Evolutionary conservation across 2,888 invertebrate species (phyloP).

Genomic region (Drosophila flavopinicola): DNA sequence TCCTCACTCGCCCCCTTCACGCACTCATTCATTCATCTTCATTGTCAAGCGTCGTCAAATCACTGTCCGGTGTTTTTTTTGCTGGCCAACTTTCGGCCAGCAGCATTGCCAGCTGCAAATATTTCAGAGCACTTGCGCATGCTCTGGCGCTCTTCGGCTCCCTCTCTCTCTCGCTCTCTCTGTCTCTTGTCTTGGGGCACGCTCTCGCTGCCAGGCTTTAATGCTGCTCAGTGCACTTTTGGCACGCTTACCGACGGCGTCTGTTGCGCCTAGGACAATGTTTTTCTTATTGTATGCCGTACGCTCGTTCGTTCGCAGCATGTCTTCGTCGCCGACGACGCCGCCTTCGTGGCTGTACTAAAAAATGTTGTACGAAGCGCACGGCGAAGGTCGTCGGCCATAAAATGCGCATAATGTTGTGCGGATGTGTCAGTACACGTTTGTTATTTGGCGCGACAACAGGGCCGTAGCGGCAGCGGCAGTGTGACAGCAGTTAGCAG

Average conservation of each 20-base stretch:
- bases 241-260: constrained; percentile 49
- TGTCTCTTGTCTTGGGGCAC: too few relatives aligned
- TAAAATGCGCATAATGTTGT: constrained; percentile 83
- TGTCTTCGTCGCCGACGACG: constrained; percentile 2
- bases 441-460: constrained; percentile 80
- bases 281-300: constrained; percentile 76
- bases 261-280: constrained; percentile 82
- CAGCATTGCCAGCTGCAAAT: constrained; percentile 65
- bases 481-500: constrained; percentile 13
- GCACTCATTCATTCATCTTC: constrained; percentile 69
- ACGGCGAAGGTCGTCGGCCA: constrained; percentile 73
- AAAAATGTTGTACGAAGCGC: constrained; percentile 68
- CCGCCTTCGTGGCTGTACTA: constrained; percentile 65
- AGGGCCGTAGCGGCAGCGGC: constrained; percentile 40
- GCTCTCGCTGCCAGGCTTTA: constrained; percentile 14
- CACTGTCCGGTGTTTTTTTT: constrained; percentile 58
- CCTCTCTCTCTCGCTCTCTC: constrained; percentile 9
- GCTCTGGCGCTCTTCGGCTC: constrained; percentile 44
- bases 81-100: constrained; percentile 25
- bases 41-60: constrained; percentile 69
- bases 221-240: constrained; percentile 33
- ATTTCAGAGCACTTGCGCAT: constrained; percentile 42
- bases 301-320: too few relatives aligned
- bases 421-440: constrained; percentile 81
- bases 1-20: not conserved